Conservation (phyloP, 2,797 vertebrate genomes). For the Gymnopithys bicolor region DNA sequence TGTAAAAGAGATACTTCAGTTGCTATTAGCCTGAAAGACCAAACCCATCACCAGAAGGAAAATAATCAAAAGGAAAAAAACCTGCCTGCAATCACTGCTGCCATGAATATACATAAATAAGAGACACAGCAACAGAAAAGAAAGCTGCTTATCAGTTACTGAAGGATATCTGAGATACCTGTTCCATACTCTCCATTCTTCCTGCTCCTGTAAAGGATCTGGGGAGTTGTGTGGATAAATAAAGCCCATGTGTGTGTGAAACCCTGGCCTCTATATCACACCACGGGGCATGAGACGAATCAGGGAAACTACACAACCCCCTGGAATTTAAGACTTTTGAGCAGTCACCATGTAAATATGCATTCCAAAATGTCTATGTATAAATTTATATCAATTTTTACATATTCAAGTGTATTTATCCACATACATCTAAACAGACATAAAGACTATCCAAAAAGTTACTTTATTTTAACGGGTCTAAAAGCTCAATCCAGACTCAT, state of each 20-base stretch:
- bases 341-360: not conserved
- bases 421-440: not conserved
- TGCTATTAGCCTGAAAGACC: not conserved
- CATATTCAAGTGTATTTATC: not conserved
- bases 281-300: not conserved
- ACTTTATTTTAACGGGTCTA: not conserved
- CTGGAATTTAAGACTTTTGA: not conserved
- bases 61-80: not conserved
- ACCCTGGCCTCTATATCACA: not conserved
- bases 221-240: not conserved
- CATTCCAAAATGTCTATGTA: not conserved
- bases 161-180: not conserved
- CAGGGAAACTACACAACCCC: fast-evolving
- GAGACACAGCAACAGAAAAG: not conserved
- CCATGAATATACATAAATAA: not conserved
- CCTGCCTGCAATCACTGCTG: not conserved
- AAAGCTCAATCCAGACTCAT: not conserved
- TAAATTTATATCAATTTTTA: not conserved
- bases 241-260: not conserved
- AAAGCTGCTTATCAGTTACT: not conserved
- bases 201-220: not conserved
- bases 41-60: not conserved
- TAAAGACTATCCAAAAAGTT: not conserved
- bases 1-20: not conserved
- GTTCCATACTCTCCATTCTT: not conserved